Percentiles rank a stretch among this genome's conserved stretches.
Conservation (phyloP, 1,140 invertebrate species). For the Notospermus geniculatus region DNA sequence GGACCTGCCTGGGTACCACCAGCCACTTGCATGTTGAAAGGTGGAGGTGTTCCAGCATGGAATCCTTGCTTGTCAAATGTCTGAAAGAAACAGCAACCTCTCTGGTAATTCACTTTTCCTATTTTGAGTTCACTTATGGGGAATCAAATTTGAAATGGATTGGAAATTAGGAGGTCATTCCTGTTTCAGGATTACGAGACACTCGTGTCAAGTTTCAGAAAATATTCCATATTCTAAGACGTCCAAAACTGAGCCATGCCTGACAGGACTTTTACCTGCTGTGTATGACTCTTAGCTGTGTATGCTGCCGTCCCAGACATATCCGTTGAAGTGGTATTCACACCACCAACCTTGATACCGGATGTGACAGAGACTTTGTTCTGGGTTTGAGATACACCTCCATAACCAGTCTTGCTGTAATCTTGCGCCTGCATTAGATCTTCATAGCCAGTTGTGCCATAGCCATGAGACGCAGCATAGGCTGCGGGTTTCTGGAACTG, state of each 20-base stretch:
- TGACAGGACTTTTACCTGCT: background rate
- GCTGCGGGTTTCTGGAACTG: slow-evolving; percentile 53
- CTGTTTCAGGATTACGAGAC: no score
- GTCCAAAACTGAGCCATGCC: no score
- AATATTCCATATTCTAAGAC: no score
- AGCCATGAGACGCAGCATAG: slow-evolving; percentile 49
- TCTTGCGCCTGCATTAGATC: slow-evolving; percentile 62
- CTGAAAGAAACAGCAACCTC: slow-evolving; percentile 54
- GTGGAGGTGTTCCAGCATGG: slow-evolving; percentile 78
- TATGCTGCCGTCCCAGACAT: background rate
- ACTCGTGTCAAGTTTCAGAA: no score
- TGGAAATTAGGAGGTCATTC: no score
- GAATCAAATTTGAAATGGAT: no score
- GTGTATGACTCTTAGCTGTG: slow-evolving; percentile 4
- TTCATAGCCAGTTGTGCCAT: slow-evolving; percentile 63
- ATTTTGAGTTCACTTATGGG: no score
- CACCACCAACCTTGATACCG: background rate
- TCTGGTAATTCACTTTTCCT: no score
- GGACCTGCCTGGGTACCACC: slow-evolving; percentile 71
- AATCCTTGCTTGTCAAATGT: slow-evolving; percentile 82
- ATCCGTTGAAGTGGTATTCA: background rate
- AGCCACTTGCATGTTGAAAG: slow-evolving; percentile 65
- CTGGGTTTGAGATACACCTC: slow-evolving; percentile 57
- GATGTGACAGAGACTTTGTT: slow-evolving; percentile 52
- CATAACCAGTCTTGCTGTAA: slow-evolving; percentile 61